Conservation (phyloP, 2,888 invertebrate genomes). For the Bimastos eiseni region DNA sequence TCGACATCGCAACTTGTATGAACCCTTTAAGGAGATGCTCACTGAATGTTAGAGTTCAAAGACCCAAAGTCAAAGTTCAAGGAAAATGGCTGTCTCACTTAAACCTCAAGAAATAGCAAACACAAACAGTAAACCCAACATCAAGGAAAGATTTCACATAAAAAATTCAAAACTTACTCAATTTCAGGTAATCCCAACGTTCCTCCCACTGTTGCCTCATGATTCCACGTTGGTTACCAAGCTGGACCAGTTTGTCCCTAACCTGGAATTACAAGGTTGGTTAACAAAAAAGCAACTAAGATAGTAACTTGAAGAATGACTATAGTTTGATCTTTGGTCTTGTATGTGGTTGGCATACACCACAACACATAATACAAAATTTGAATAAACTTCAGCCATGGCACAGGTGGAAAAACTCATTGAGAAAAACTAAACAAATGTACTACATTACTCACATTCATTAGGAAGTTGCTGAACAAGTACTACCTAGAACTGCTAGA, state of each 20-base stretch:
- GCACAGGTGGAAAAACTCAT: too few species aligned
- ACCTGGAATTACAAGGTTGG: constrained; percentile 62
- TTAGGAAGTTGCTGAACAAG: too few species aligned
- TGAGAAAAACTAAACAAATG: too few species aligned
- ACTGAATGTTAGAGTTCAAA: background rate
- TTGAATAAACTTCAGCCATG: too few species aligned
- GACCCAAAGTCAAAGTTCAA: background rate
- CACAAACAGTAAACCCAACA: background rate
- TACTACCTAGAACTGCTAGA: too few species aligned
- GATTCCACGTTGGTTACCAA: constrained; percentile 89
- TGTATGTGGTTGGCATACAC: too few species aligned
- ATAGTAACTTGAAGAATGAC: too few species aligned
- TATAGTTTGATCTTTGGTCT: too few species aligned
- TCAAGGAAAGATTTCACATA: background rate
- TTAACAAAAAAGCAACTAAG: background rate
- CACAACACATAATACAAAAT: too few species aligned
- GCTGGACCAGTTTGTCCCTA: constrained; percentile 86
- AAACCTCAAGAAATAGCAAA: background rate
- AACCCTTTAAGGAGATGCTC: background rate
- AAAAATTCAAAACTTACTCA: constrained; percentile 65
- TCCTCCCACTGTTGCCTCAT: constrained; percentile 97
- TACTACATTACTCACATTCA: too few species aligned
- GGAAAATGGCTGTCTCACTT: background rate
- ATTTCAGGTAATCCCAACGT: constrained; percentile 98
- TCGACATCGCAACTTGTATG: too few species aligned